Conservation (phyloP, 2,797 vertebrate genomes). For the Cyclura pinguis region DNA sequence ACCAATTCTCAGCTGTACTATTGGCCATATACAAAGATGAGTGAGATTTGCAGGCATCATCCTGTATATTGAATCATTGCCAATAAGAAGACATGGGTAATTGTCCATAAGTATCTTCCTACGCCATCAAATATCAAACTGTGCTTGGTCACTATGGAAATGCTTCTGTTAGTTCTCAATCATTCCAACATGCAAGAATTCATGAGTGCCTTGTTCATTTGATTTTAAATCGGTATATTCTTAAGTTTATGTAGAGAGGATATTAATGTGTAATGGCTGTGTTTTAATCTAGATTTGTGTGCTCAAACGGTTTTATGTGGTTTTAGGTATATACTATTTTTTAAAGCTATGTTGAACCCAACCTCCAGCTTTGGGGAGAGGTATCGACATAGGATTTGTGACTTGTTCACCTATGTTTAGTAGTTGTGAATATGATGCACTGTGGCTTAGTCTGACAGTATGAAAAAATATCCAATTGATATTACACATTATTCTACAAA, state of each 20-base stretch:
- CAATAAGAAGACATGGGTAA: not conserved
- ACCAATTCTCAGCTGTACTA: not conserved
- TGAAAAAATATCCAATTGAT: not conserved
- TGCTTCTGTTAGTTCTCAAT: conserved; percentile 21
- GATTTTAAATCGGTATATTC: not conserved
- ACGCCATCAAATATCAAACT: not conserved
- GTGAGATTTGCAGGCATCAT: not conserved
- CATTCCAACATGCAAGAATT: not conserved
- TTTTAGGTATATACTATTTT: too few species aligned
- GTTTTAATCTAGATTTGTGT: too few species aligned
- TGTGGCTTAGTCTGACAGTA: not conserved
- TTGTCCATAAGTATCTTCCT: not conserved
- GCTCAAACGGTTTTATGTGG: too few species aligned
- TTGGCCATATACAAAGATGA: not conserved
- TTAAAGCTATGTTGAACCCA: too few species aligned
- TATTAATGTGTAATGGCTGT: too few species aligned
- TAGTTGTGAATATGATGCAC: not conserved
- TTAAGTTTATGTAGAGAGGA: too few species aligned
- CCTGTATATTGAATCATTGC: not conserved
- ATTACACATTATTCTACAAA: not conserved
- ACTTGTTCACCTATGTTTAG: not conserved
- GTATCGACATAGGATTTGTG: not conserved
- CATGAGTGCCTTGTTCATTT: not conserved
- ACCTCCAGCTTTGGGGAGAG: too few species aligned
- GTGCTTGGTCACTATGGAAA: not conserved